Evolutionary conservation across 2,888 invertebrate species (phyloP).

Genomic region (Eupithecia pulchellata): DNA sequence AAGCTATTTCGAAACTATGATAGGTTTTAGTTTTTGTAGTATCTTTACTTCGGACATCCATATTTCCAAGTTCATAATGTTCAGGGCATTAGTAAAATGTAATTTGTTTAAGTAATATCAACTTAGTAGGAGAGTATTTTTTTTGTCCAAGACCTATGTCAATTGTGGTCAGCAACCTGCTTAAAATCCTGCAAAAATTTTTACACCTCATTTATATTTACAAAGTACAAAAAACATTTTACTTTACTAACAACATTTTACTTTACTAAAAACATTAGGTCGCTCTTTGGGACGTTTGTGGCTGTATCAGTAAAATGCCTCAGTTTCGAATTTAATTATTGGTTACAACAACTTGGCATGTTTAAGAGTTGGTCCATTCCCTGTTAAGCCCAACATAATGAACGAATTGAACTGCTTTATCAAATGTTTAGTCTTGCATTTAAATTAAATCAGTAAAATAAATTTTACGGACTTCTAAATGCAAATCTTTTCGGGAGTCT

Average conservation of each 20-base stretch:
- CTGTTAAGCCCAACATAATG: constrained; percentile 41
- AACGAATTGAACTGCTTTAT: constrained; percentile 39
- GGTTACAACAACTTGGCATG: constrained; percentile 51
- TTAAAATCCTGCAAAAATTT: neutral
- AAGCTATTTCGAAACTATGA: too few relatives aligned
- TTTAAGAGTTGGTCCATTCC: constrained; percentile 46
- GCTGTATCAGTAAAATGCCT: constrained; percentile 21
- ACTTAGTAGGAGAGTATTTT: neutral
- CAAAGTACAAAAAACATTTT: neutral
- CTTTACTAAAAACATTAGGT: neutral
- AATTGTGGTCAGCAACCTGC: neutral
- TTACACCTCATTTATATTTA: too few relatives aligned
- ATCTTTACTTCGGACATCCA: too few relatives aligned
- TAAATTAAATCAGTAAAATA: neutral
- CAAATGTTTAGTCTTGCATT: constrained; percentile 14
- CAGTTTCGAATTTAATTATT: constrained; percentile 60
- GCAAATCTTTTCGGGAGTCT: neutral
- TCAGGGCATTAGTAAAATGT: too few relatives aligned
- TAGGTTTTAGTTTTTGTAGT: too few relatives aligned
- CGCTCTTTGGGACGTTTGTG: constrained; percentile 12
- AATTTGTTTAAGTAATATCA: too few relatives aligned
- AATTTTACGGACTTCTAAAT: constrained; percentile 1
- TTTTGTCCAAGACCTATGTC: neutral
- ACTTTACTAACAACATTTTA: neutral
- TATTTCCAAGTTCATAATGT: too few relatives aligned